Conservation (phyloP, 2,113 vertebrate species). For the Mellivora capensis region DNA sequence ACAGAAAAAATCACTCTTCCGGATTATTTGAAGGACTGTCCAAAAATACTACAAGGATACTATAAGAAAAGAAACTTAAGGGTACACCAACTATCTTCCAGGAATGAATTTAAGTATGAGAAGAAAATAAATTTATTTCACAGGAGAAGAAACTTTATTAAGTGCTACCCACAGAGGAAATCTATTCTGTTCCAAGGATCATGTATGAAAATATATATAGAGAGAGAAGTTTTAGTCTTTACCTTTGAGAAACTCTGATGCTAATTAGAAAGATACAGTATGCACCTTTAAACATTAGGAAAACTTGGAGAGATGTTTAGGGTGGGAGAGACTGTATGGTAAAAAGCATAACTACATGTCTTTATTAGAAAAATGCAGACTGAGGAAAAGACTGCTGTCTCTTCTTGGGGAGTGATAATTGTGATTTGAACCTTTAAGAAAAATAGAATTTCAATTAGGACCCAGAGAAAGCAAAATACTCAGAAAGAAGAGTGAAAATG, state of each 20-base stretch:
- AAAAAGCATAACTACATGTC: not conserved
- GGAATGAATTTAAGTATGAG: conserved; percentile 30
- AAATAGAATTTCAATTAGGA: not conserved
- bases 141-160: conserved; percentile 23
- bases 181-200: not conserved
- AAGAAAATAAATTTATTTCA: conserved; percentile 11
- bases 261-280: conserved; percentile 1
- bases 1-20: not conserved
- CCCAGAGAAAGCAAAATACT: not conserved
- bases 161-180: not conserved
- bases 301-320: not conserved
- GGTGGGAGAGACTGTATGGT: not conserved
- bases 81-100: not conserved
- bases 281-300: not conserved
- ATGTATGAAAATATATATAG: not conserved
- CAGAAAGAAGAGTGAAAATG: not conserved
- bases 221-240: not conserved
- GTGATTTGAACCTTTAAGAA: not conserved
- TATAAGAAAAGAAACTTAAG: not conserved
- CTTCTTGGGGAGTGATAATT: not conserved
- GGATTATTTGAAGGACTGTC: not conserved
- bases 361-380: not conserved
- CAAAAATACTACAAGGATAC: not conserved
- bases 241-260: not conserved
- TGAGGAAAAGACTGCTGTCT: not conserved